Evolutionary conservation across 2,888 invertebrate genomes (phyloP).

Genomic region (Lagria hirta): DNA sequence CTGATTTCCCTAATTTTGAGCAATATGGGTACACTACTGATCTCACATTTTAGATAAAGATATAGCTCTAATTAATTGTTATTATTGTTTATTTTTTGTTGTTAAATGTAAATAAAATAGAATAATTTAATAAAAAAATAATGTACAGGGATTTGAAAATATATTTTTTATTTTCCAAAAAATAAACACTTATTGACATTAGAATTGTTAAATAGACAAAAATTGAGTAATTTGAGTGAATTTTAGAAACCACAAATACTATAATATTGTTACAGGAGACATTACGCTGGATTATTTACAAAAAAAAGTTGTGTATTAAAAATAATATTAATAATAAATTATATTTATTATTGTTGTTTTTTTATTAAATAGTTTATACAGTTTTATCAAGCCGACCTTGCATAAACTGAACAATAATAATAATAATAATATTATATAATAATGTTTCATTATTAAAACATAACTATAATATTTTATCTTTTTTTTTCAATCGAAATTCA

Average conservation of each 20-base stretch:
- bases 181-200: background rate
- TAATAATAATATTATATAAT: too few relatives aligned
- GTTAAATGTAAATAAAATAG: background rate
- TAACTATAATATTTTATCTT: too few relatives aligned
- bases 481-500: too few relatives aligned
- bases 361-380: too few relatives aligned
- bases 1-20: background rate
- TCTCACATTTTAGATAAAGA: background rate
- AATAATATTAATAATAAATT: slow-evolving; percentile 2
- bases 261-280: background rate
- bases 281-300: slow-evolving; percentile 1
- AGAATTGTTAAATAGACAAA: background rate
- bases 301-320: slow-evolving; percentile 1
- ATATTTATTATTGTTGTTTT: slow-evolving; percentile 1
- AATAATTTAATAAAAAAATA: background rate
- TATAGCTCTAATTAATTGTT: background rate
- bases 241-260: background rate
- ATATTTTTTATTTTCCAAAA: background rate
- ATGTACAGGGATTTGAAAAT: background rate
- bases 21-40: slow-evolving; percentile 2
- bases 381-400: too few relatives aligned
- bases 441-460: too few relatives aligned
- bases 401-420: too few relatives aligned
- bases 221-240: background rate
- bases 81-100: background rate